Percentiles rank a stretch among this genome's conserved stretches.
phyloP scores from a whole-genome alignment of 2,113 vertebrate genomes.

The Taurulus bubalis region DNA sequence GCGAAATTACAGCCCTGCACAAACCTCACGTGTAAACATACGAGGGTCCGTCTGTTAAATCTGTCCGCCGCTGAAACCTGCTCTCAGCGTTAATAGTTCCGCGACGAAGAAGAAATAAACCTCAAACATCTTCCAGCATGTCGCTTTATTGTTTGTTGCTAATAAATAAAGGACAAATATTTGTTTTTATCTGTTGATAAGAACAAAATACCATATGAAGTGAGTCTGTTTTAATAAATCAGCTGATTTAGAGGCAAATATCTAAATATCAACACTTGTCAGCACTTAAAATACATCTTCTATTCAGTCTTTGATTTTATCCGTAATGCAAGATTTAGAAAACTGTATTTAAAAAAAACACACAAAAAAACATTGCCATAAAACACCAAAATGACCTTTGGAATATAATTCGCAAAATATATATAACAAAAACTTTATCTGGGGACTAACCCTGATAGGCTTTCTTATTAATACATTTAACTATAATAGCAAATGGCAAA shows the following conservation, averaged over 20 bases:
- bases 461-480: background rate
- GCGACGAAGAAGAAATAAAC: background rate
- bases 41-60: conserved; percentile 42
- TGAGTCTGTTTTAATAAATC: background rate
- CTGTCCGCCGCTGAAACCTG: conserved; percentile 27
- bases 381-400: background rate
- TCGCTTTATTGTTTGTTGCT: background rate
- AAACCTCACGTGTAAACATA: conserved; percentile 78
- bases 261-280: background rate
- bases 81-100: conserved; percentile 62
- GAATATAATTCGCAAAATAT: background rate
- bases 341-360: background rate
- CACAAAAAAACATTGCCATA: background rate
- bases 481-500: background rate
- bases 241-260: background rate
- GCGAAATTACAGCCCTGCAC: background rate
- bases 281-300: background rate
- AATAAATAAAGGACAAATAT: accelerated
- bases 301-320: background rate
- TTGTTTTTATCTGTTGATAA: background rate
- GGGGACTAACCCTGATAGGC: background rate
- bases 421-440: background rate
- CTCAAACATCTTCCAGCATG: background rate
- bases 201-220: background rate
- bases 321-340: background rate